Percentiles rank a stretch among this genome's conserved stretches.
Evolutionary conservation across 2,797 vertebrate species (phyloP).

Genomic region (Ctenosaura bakeri): DNA sequence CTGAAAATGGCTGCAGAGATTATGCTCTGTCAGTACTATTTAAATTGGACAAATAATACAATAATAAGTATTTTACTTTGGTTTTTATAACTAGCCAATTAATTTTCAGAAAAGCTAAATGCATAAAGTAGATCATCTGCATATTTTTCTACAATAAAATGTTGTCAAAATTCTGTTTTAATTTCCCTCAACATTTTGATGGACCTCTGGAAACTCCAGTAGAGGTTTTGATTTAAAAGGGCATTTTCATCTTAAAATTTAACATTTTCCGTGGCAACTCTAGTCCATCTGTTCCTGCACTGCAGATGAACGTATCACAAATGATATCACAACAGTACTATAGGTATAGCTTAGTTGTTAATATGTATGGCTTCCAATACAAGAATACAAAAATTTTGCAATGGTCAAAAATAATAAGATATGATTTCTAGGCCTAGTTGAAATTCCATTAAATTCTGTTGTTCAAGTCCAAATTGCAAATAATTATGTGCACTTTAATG

Average conservation of each 20-base stretch:
- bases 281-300: not conserved
- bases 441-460: not conserved
- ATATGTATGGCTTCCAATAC: not conserved
- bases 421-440: not conserved
- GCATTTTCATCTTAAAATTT: not conserved
- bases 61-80: slow-evolving; percentile 52
- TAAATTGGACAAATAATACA: slow-evolving; percentile 59
- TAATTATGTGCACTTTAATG: slow-evolving; percentile 6
- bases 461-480: not conserved
- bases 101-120: slow-evolving; percentile 41
- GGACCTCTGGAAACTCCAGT: not conserved
- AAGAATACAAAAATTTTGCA: not conserved
- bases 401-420: not conserved
- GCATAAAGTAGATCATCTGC: not conserved
- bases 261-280: not conserved
- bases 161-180: not conserved
- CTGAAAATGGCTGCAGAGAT: slow-evolving; percentile 51
- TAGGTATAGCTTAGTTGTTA: not conserved
- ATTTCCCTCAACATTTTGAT: not conserved
- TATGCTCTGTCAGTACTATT: slow-evolving; percentile 48
- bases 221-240: not conserved
- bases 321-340: too few relatives aligned
- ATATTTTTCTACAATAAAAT: slow-evolving; percentile 38
- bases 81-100: slow-evolving; percentile 58
- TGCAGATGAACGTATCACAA: too few relatives aligned